These are phyloP conservation scores for Eubasilissa splendida DNA, from an alignment of 2,888 invertebrate genomes.

Conservation along the genomic window DNA sequence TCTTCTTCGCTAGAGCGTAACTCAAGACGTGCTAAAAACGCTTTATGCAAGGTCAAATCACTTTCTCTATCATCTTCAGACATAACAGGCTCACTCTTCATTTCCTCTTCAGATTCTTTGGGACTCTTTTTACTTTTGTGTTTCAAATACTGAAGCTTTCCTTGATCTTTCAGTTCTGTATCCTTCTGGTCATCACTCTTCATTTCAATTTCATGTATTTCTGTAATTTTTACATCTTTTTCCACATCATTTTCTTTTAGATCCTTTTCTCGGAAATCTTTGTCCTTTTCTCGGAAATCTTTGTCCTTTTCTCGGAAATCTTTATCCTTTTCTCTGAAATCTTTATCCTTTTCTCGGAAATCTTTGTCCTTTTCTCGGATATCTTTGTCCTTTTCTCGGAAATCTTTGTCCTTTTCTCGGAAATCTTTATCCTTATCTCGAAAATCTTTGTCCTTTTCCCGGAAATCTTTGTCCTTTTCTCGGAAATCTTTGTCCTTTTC, in stretches of 20 bases:
- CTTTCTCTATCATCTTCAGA: constrained; percentile 59
- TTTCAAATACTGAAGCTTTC: constrained; percentile 56
- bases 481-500: too few species aligned
- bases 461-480: too few species aligned
- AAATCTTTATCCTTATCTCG: constrained; percentile 59
- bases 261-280: too few species aligned
- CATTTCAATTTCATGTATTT: constrained; percentile 17
- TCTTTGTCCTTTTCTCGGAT: too few species aligned
- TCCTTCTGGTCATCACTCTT: constrained; percentile 10
- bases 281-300: too few species aligned
- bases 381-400: too few species aligned
- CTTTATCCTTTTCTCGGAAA: too few species aligned
- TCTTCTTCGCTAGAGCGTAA: constrained; percentile 75
- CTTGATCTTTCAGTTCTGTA: constrained; percentile 16
- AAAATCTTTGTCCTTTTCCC: constrained; percentile 60
- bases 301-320: too few species aligned
- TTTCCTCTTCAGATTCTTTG: constrained; percentile 57
- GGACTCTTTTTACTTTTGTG: constrained; percentile 52
- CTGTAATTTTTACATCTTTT: constrained; percentile 31
- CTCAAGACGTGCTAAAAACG: constrained; percentile 74
- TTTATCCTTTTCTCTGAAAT: too few species aligned
- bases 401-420: too few species aligned
- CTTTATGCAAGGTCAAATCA: constrained; percentile 71
- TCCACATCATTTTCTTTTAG: constrained; percentile 46
- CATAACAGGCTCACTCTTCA: constrained; percentile 53